A percentile compares a stretch with the other conserved stretches of the same genome.
Conservation (phyloP, 2,888 invertebrate species). For the Tipula lateralis region DNA sequence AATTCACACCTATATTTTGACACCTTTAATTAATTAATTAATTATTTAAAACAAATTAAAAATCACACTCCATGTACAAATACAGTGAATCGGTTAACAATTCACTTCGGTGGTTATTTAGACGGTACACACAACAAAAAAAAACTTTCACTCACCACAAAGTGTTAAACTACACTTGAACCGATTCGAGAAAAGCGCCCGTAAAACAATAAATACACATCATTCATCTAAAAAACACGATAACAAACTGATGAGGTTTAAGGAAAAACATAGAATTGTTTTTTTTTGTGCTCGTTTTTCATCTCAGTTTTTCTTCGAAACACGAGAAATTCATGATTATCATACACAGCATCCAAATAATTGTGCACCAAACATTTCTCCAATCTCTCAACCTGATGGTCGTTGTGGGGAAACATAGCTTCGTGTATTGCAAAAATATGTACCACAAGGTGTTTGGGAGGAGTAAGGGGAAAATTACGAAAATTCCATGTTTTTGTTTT, state of each 20-base stretch:
- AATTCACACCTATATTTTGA: neutral
- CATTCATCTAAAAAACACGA: neutral
- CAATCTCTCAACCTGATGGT: neutral
- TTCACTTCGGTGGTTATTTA: neutral
- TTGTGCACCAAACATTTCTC: neutral
- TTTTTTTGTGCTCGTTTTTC: neutral
- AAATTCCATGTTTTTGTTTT: neutral
- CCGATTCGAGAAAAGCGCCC: neutral
- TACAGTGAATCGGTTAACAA: neutral
- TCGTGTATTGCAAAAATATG: neutral
- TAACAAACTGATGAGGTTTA: constrained; percentile 24
- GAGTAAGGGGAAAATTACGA: neutral
- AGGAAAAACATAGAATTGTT: neutral
- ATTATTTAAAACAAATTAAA: neutral
- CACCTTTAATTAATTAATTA: neutral
- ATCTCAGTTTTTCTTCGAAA: neutral
- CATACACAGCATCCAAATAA: neutral
- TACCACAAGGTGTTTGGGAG: neutral
- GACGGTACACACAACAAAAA: neutral
- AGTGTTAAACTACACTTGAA: neutral
- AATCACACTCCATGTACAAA: neutral
- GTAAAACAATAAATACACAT: neutral
- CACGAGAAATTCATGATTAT: neutral
- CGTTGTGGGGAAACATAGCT: neutral
- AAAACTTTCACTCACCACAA: constrained; percentile 1